Conservation (phyloP, 2,888 invertebrate genomes). For the Gari tellinella region DNA sequence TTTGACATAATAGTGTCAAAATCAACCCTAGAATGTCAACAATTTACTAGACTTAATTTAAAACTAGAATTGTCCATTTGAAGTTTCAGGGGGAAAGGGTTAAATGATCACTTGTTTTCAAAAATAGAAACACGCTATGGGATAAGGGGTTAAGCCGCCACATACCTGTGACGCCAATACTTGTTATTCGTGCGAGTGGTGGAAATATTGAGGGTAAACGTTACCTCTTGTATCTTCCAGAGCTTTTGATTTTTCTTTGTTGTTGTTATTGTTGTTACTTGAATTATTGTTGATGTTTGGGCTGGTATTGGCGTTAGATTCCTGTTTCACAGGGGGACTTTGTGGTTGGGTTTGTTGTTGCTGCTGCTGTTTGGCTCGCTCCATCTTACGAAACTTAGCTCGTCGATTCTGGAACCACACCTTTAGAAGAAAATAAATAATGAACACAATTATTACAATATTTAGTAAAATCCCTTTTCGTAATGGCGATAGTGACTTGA, state of each 20-base stretch:
- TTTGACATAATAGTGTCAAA: no score
- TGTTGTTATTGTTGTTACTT: constrained; percentile 67
- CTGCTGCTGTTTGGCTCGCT: constrained; percentile 83
- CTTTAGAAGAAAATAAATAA: constrained; percentile 59
- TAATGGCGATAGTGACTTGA: no score
- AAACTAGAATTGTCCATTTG: no score
- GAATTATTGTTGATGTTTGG: constrained; percentile 66
- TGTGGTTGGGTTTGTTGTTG: constrained; percentile 67
- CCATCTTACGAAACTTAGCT: constrained; percentile 84
- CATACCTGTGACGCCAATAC: no score
- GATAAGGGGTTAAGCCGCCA: no score
- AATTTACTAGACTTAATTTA: no score
- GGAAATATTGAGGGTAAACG: background rate
- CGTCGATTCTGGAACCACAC: constrained; percentile 85
- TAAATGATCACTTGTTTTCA: no score
- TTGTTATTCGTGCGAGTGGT: no score
- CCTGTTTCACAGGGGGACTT: constrained; percentile 66
- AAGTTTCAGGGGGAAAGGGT: no score
- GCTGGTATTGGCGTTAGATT: constrained; percentile 61
- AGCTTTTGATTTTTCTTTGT: constrained; percentile 70
- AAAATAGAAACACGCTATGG: no score
- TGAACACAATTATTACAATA: background rate
- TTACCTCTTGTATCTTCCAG: constrained; percentile 70
- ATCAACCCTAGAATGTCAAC: no score
- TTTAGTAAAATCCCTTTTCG: no score